These are phyloP conservation scores for Anguilla anguilla DNA, from an alignment of 2,797 vertebrate species.

Conservation along the genomic window DNA sequence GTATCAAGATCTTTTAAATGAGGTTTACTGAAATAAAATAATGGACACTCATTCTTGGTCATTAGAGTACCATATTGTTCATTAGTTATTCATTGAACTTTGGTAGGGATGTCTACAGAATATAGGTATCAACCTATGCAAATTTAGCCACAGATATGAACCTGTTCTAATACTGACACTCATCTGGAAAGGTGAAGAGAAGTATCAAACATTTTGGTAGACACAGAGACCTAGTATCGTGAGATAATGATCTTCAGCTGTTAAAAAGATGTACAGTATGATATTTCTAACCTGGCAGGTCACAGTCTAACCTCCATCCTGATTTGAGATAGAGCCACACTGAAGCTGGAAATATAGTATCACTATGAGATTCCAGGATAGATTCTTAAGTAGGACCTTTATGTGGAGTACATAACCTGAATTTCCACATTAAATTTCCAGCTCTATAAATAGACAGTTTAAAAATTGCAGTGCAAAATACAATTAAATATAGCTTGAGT, in stretches of 20 bases:
- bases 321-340: no score
- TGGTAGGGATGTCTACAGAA: background rate
- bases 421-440: no score
- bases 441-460: no score
- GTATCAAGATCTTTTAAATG: background rate
- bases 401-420: no score
- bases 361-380: no score
- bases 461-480: no score
- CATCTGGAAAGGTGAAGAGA: background rate
- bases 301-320: no score
- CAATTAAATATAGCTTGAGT: no score
- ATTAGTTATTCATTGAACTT: background rate
- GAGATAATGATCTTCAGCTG: no score
- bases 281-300: background rate
- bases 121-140: background rate
- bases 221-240: background rate
- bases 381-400: no score
- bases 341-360: no score
- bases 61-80: background rate
- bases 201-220: background rate
- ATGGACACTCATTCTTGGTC: background rate
- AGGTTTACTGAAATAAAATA: background rate
- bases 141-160: background rate
- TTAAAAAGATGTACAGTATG: no score
- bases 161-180: background rate